Conservation (phyloP, 2,113 vertebrate genomes). For the Hippopotamus amphibius region DNA sequence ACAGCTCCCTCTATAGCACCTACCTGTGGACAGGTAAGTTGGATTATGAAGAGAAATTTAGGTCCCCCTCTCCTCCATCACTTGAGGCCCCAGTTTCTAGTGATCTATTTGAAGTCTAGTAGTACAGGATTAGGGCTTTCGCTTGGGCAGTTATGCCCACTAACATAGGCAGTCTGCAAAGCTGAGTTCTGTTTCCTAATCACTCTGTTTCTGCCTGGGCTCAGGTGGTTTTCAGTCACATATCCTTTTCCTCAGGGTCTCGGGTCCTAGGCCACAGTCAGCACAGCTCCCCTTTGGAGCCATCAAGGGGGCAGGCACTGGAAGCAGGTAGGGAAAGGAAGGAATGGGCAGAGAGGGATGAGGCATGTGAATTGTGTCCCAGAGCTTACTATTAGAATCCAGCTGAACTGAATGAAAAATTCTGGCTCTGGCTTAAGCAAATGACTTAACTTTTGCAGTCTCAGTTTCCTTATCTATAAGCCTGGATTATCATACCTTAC, state of each 20-base stretch:
- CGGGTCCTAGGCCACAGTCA: neutral
- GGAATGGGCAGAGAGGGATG: neutral
- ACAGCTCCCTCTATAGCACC: conserved; percentile 94
- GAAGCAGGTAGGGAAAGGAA: neutral
- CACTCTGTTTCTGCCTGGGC: neutral
- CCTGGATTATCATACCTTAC: neutral
- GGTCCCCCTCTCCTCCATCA: neutral
- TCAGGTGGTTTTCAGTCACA: neutral
- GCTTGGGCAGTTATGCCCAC: neutral
- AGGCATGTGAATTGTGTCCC: neutral
- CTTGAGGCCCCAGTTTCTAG: neutral
- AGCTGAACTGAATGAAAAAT: neutral
- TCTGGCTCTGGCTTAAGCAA: neutral
- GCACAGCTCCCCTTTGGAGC: neutral
- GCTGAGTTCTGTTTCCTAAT: neutral
- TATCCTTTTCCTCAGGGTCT: neutral
- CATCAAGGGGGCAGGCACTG: neutral
- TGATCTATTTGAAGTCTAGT: neutral
- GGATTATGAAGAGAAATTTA: conserved; percentile 16
- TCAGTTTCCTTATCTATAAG: neutral
- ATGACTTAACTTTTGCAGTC: neutral
- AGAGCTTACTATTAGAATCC: neutral
- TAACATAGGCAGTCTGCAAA: neutral
- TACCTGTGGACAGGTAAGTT: conserved; percentile 96
- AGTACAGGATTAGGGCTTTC: neutral